A percentile compares a stretch with the other conserved stretches of the same genome.
phyloP scores from a whole-genome alignment of 2,113 vertebrate genomes.

The Notarius quadriscutis region DNA sequence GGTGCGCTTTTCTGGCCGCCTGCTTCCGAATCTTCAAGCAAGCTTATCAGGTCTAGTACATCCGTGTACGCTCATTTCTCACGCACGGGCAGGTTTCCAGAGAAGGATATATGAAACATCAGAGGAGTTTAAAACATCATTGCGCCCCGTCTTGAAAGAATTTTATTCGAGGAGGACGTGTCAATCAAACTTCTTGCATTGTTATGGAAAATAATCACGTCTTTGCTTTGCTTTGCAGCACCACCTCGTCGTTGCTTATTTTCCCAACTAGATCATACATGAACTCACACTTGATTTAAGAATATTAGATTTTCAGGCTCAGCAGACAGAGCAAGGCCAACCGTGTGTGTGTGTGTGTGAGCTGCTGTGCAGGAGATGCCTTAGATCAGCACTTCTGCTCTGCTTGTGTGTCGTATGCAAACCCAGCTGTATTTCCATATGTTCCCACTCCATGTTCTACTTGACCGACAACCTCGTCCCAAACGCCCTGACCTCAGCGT shows the following conservation, averaged over 20 bases:
- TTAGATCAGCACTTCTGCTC: slow-evolving; percentile 1
- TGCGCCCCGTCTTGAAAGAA: neutral
- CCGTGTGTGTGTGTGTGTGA: slow-evolving; percentile 8
- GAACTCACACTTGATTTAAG: neutral
- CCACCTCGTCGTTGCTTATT: neutral
- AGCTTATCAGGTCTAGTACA: neutral
- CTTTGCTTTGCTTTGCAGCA: neutral
- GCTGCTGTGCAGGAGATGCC: neutral
- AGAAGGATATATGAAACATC: neutral
- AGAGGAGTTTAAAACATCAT: neutral
- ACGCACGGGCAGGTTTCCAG: too few relatives aligned
- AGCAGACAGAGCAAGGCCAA: neutral
- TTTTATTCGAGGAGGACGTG: too few relatives aligned
- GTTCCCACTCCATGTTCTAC: slow-evolving; percentile 37
- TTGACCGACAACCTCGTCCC: slow-evolving; percentile 12
- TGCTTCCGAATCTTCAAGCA: neutral
- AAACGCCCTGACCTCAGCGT: neutral
- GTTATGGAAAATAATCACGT: too few relatives aligned
- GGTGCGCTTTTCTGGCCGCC: neutral
- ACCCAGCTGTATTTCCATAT: slow-evolving; percentile 57
- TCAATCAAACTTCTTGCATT: neutral
- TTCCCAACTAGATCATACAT: neutral
- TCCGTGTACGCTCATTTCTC: neutral
- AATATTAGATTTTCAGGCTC: neutral
- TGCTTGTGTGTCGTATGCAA: slow-evolving; percentile 48